Conservation (phyloP, 2,797 vertebrate species). For the Notamacropus eugenii region DNA sequence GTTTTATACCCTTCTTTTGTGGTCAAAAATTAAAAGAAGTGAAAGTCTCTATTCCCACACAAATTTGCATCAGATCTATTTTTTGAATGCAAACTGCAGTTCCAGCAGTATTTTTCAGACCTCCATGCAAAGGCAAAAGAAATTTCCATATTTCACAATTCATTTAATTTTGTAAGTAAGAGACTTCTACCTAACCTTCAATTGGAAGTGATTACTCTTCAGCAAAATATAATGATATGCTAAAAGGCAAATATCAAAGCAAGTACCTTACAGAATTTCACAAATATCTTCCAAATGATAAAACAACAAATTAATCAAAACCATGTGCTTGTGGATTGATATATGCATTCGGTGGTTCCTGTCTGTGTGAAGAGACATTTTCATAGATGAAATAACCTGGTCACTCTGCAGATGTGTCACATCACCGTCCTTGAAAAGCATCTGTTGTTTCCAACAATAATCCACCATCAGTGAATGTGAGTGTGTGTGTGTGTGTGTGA, state of each 20-base stretch:
- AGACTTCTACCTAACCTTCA: not conserved
- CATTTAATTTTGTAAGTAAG: not conserved
- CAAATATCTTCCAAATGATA: not conserved
- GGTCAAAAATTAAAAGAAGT: not conserved
- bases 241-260: not conserved
- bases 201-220: not conserved
- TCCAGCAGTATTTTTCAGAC: not conserved
- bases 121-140: not conserved
- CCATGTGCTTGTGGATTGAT: not conserved
- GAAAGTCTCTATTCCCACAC: not conserved
- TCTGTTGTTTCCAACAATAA: not conserved
- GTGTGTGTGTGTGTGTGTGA: not conserved
- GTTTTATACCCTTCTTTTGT: not conserved
- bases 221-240: not conserved
- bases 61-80: not conserved
- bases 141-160: not conserved
- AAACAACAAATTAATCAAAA: not conserved
- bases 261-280: not conserved
- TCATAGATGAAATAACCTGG: not conserved
- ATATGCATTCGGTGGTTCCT: not conserved
- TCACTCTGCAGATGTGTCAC: not conserved
- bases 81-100: not conserved
- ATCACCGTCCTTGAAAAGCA: not conserved
- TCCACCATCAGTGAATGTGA: not conserved
- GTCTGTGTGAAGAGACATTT: not conserved